Evolutionary conservation across 2,797 vertebrate species (phyloP).

Genomic region (Parauchenoglanis ngamensis): DNA sequence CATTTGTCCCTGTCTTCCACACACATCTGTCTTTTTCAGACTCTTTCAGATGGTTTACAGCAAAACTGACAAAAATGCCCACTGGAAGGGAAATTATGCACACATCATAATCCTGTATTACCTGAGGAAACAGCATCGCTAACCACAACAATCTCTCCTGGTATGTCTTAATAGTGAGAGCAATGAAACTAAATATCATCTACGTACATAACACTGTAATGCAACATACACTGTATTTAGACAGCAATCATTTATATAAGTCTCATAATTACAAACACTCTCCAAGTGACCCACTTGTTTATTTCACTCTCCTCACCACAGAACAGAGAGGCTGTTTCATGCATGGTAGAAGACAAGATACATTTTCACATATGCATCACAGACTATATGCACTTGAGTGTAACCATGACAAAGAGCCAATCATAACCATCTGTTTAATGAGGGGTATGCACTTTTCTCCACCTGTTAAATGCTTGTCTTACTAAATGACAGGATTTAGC

Average conservation of each 20-base stretch:
- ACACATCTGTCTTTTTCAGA: slow-evolving; percentile 44
- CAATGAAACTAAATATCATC: neutral
- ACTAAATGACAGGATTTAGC: neutral
- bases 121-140: neutral
- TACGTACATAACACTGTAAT: neutral
- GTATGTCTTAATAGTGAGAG: neutral
- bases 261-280: neutral
- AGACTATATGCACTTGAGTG: slow-evolving; percentile 50
- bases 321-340: slow-evolving; percentile 60
- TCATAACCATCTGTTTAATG: slow-evolving; percentile 48
- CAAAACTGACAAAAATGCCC: slow-evolving; percentile 4
- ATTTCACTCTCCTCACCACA: slow-evolving; percentile 66
- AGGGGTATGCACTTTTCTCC: neutral
- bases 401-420: slow-evolving; percentile 49
- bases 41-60: neutral
- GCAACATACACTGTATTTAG: neutral
- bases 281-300: neutral
- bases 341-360: slow-evolving; percentile 59
- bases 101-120: neutral
- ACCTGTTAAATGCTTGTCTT: slow-evolving; percentile 8
- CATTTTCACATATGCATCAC: slow-evolving; percentile 55
- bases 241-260: neutral
- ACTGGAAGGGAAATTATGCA: neutral
- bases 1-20: slow-evolving; percentile 45
- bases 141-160: neutral